phyloP scores from a whole-genome alignment of 2,797 vertebrate genomes.

The Emydoidea blandingii region DNA sequence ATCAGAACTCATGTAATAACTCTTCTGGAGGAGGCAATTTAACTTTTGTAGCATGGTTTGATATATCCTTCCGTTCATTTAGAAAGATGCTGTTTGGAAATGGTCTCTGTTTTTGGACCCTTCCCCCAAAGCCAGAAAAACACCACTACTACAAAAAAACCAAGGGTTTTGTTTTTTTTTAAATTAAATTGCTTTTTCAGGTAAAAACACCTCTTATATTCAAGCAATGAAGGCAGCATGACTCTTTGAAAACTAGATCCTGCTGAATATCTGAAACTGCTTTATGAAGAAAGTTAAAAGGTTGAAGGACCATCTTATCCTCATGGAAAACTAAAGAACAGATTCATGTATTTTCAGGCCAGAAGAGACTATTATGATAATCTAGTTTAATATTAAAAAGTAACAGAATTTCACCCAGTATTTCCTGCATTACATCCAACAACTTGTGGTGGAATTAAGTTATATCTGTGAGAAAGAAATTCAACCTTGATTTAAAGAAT shows the following conservation, averaged over 20 bases:
- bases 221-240: background rate
- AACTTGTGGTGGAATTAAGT: background rate
- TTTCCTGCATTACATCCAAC: background rate
- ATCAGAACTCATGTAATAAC: background rate
- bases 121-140: background rate
- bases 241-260: background rate
- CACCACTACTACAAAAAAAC: too few species aligned
- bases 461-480: background rate
- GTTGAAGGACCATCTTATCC: background rate
- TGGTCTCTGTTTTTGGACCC: background rate
- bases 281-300: background rate
- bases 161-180: background rate
- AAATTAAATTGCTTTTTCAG: background rate
- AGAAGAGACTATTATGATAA: background rate
- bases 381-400: background rate
- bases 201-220: background rate
- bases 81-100: background rate
- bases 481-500: background rate
- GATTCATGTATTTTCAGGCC: background rate
- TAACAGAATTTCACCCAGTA: background rate
- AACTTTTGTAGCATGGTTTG: background rate
- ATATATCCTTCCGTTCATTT: background rate
- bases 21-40: background rate
- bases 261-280: background rate
- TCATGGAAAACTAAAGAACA: background rate